Evolutionary conservation across 2,888 invertebrate genomes (phyloP), one percentile per base, ranked within the genome.

Genomic region (Xiphydria camelus): DNA sequence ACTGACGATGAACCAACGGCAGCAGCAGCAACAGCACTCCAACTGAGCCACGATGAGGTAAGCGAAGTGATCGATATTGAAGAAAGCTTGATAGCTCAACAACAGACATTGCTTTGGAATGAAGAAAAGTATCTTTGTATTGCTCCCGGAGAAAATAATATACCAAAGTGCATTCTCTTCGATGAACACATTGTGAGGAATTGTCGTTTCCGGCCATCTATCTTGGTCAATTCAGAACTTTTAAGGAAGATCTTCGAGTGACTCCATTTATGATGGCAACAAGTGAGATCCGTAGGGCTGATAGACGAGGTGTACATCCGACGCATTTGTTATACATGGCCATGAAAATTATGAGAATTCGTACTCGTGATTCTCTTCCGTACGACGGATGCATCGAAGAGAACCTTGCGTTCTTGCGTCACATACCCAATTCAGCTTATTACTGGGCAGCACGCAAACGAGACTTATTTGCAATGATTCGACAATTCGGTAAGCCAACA

Each of bases 161-260:
- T 32, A 3, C 66, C 70, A 22, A 54, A 57, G 1, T 67, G 61
- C 55, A 61, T 70, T 41, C 51, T 75, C 51, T 70, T 65, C 33
- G 75, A 75, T 51, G 57, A 55, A 47, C 68, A 75, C 61, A 71
- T 71, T 7, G n/a, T 7, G 75, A 75, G 66, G 75, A 76, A 43
- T 38, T 76, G 12, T 74, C 75, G 2, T 76, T 76, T 57, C 76
- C 75, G 3, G 15, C 46, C 14, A 76, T 76, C 55, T 77, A 77
- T 61, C 59, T 44, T 18, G 76, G 76, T 4, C 32, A 72, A 38
- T 57, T 41, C 61, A 68, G 43, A 6, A 12, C 4, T 2, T 75
- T 71, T 52, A 36, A 55, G 33, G 51, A 45, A 43, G 60, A 51
- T 9, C 47, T 73, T 52, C 41, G 42, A 43, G 66, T 66, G 2